A percentile compares a stretch with the other conserved stretches of the same genome.
phyloP scores from a whole-genome alignment of 2,797 vertebrate species.

The Mormyrops boulengeri region DNA sequence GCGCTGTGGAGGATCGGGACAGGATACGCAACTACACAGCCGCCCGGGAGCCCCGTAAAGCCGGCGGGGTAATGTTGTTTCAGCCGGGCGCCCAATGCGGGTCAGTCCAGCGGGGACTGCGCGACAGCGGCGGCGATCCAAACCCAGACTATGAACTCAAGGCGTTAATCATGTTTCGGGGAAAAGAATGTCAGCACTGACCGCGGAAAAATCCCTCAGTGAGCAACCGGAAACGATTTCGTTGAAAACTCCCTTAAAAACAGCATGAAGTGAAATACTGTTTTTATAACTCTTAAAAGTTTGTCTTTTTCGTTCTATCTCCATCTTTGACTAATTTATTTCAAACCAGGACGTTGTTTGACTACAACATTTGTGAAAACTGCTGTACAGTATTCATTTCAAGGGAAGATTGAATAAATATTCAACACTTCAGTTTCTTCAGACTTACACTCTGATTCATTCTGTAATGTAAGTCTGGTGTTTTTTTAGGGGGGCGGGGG shows the following conservation, averaged over 20 bases:
- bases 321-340: background rate
- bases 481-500: background rate
- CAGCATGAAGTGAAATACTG: background rate
- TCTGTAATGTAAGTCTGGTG: background rate
- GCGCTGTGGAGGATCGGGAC: background rate
- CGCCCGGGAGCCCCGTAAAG: background rate
- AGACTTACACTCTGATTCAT: background rate
- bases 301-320: background rate
- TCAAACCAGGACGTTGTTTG: background rate
- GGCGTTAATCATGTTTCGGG: background rate
- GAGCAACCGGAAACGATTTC: background rate
- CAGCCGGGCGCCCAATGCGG: background rate
- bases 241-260: background rate
- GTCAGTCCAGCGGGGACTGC: background rate
- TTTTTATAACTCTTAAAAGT: background rate
- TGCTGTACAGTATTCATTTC: background rate
- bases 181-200: background rate
- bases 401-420: background rate
- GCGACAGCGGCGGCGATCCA: background rate
- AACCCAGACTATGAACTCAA: background rate
- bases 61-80: background rate
- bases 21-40: too few relatives aligned
- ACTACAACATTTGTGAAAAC: background rate
- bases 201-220: background rate
- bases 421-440: background rate